Percentiles rank a stretch among this genome's conserved stretches.
Conservation (phyloP, 2,113 vertebrate genomes). For the Onychostruthus taczanowskii region DNA sequence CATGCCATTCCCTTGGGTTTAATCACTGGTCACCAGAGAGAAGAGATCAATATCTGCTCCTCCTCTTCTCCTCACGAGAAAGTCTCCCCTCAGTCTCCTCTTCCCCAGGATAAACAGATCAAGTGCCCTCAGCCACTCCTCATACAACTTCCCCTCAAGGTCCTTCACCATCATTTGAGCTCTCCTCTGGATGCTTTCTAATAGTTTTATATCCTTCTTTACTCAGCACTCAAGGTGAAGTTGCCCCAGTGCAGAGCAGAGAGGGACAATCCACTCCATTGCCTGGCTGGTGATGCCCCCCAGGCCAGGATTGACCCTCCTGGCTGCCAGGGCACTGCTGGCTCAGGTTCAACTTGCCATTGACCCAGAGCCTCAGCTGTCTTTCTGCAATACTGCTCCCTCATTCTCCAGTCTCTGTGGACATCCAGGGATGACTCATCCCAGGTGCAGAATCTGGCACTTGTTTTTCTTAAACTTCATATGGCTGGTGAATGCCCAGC, state of each 20-base stretch:
- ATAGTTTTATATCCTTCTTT: neutral
- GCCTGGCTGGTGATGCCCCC: accelerated
- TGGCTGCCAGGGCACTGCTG: neutral
- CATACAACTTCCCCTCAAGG: accelerated
- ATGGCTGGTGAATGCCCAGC: neutral
- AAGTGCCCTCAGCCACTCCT: neutral
- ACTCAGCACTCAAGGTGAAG: accelerated
- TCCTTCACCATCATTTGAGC: neutral
- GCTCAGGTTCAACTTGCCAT: accelerated
- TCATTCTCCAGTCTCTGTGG: neutral
- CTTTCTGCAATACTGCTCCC: neutral
- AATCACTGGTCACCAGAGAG: too few species aligned
- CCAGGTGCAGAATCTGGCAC: neutral
- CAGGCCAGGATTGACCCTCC: neutral
- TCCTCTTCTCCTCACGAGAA: neutral
- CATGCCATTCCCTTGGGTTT: neutral
- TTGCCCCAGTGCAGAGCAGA: neutral
- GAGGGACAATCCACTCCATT: neutral
- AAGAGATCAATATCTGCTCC: neutral
- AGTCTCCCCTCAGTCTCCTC: neutral
- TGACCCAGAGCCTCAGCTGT: accelerated
- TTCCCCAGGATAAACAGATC: neutral
- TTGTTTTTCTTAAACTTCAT: neutral
- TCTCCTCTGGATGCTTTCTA: neutral
- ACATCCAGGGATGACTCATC: accelerated